Evolutionary conservation across 2,113 vertebrate species (phyloP).

Genomic region (Ciconia maguari): DNA sequence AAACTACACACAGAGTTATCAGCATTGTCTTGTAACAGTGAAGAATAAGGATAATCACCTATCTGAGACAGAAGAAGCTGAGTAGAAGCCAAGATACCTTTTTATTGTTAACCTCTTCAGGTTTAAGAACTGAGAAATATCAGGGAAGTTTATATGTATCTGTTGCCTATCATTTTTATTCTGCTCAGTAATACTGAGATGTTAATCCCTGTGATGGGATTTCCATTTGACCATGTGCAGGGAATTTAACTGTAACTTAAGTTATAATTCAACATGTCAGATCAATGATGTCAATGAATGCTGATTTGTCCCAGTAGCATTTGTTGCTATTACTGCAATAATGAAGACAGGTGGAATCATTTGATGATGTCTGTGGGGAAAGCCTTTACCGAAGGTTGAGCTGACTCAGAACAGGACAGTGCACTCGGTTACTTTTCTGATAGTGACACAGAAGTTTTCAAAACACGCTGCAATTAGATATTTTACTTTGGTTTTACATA

Average conservation of each 20-base stretch:
- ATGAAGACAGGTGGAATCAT: conserved; percentile 21
- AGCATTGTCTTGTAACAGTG: background rate
- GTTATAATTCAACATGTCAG: conserved; percentile 79
- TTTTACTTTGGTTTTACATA: background rate
- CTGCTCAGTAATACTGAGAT: background rate
- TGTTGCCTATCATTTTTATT: conserved; percentile 5
- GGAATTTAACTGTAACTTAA: conserved; percentile 63
- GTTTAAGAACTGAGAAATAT: background rate
- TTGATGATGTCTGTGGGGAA: conserved; percentile 23
- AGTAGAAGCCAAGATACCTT: background rate
- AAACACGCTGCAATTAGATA: background rate
- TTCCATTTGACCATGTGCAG: conserved; percentile 15
- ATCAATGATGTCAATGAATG: conserved; percentile 78
- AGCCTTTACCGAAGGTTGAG: conserved; percentile 3
- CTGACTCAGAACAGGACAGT: background rate
- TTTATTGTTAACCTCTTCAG: background rate
- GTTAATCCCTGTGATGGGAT: background rate
- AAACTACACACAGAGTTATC: background rate
- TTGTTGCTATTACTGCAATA: conserved; percentile 49
- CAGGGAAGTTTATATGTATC: background rate
- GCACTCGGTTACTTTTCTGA: background rate
- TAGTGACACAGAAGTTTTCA: background rate
- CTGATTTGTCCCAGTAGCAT: conserved; percentile 74
- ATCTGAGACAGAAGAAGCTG: background rate
- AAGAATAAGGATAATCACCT: background rate